Percentiles rank a stretch among this genome's conserved stretches.
These are phyloP conservation scores for Tiliacea citrago DNA, from an alignment of 2,888 invertebrate genomes.

Conservation along the genomic window DNA sequence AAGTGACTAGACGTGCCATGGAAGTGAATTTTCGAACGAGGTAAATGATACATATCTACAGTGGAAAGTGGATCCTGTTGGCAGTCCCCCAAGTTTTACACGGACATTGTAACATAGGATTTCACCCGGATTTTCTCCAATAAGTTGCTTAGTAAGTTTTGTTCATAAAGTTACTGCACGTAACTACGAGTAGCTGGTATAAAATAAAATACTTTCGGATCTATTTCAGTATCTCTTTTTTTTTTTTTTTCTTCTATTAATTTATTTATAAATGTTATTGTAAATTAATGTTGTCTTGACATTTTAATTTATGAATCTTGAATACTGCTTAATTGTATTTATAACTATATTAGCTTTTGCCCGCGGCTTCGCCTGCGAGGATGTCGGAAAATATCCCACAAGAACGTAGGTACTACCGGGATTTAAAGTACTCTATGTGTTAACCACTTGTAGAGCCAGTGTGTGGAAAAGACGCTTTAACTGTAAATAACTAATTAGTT, in stretches of 20 bases:
- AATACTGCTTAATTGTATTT: background rate
- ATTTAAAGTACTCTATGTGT: too few relatives aligned
- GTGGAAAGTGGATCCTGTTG: slow-evolving; percentile 57
- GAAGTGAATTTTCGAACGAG: slow-evolving; percentile 25
- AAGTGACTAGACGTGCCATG: slow-evolving; percentile 25
- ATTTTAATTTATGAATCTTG: background rate
- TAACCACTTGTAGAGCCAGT: too few relatives aligned
- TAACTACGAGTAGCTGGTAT: background rate
- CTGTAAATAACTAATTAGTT: too few relatives aligned
- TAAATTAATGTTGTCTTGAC: background rate
- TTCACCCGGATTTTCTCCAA: slow-evolving; percentile 16
- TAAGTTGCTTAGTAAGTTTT: background rate
- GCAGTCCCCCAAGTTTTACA: slow-evolving; percentile 29
- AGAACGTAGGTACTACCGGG: too few relatives aligned
- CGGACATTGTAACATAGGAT: background rate
- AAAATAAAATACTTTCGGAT: background rate
- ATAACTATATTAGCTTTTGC: too few relatives aligned
- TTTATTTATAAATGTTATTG: background rate
- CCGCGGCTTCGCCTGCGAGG: too few relatives aligned
- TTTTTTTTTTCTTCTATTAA: too few relatives aligned
- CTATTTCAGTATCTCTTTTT: background rate
- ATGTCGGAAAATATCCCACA: too few relatives aligned
- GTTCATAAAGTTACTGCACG: too few relatives aligned
- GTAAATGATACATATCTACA: background rate
- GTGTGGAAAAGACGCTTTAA: too few relatives aligned